Evolutionary conservation across 53 echinoderm and acorn worm species (phyloP), one percentile per base, ranked within the genome.

Genomic region (Echinometra lucunter): DNA sequence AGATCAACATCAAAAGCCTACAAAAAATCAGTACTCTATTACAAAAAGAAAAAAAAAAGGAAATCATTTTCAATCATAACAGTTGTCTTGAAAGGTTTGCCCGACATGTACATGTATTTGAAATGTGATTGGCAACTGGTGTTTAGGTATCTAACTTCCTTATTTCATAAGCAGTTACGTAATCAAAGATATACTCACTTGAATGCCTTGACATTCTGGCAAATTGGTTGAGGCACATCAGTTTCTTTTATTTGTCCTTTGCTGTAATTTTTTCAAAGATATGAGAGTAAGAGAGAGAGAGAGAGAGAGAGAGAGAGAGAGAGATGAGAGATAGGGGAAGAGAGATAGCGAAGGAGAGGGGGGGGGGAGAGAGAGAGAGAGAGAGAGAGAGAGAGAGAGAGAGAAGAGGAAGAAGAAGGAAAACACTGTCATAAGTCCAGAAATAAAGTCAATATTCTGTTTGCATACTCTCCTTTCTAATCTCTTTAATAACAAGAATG

Each of bases 141-240:
- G 18, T 60, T 60, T 5, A 60, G 21, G 58, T 21, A 60, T 60
- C 25, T 19, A n/a, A 60, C 60, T 60, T 6, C 49, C 21, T 23
- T 34, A 9, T 70, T 32, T 35, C 72, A 72, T 72, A 13, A 72
- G 13, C 19, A 16, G 23, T 38, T 21, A n/a, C n/a, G n/a, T 63
- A 63, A 4, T 63, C 32, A 74, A 74, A 74, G 0, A 37, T 53
- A 47, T 49, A 49, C 99, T 99, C 96, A 99, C 99, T 99, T 99
- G 95, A 98, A 99, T 66, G 60, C 57, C 38, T 93, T 93, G 34
- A 99, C 99, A 25, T 94, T 94, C 63, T 94, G 82, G 37, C 58
- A 94, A 27, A 89, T 95, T 30, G 95, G 95, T 53, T 89, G 89
- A 63, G 90, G 89, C 37, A 89, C 89, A 70, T 90, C 38, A 21